phyloP scores from a whole-genome alignment of 1,140 invertebrate species.

The Anoplolepis gracilipes region DNA sequence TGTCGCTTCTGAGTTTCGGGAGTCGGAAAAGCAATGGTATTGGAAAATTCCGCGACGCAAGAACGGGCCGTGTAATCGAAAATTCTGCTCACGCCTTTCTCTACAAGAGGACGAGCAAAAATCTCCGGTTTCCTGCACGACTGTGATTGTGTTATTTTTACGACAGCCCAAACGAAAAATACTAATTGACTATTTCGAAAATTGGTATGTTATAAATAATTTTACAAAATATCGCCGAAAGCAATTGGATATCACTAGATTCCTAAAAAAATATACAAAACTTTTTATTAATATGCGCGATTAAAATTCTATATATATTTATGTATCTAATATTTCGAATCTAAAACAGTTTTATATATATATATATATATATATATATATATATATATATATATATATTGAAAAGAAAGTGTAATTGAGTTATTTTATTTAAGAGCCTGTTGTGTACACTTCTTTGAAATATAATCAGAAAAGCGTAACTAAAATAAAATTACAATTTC shows the following conservation, averaged over 20 bases:
- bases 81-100: conserved; percentile 45
- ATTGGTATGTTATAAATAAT: conserved; percentile 29
- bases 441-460: background rate
- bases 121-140: background rate
- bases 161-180: conserved; percentile 27
- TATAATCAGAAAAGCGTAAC: background rate
- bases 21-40: background rate
- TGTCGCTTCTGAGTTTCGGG: conserved; percentile 5
- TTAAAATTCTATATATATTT: too few species aligned
- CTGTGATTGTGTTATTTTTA: conserved; percentile 43
- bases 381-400: too few species aligned
- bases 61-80: conserved; percentile 20
- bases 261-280: background rate
- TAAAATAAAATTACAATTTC: too few species aligned
- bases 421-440: too few species aligned
- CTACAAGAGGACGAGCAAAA: conserved; percentile 21
- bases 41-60: conserved; percentile 44
- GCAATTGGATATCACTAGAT: background rate
- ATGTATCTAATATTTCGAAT: too few species aligned
- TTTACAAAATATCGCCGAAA: background rate
- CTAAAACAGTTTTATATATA: too few species aligned
- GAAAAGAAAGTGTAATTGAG: too few species aligned
- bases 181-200: conserved; percentile 41
- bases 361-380: too few species aligned
- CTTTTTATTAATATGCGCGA: too few species aligned